Evolutionary conservation across 2,797 vertebrate genomes (phyloP).

Genomic region (Coluber constrictor): DNA sequence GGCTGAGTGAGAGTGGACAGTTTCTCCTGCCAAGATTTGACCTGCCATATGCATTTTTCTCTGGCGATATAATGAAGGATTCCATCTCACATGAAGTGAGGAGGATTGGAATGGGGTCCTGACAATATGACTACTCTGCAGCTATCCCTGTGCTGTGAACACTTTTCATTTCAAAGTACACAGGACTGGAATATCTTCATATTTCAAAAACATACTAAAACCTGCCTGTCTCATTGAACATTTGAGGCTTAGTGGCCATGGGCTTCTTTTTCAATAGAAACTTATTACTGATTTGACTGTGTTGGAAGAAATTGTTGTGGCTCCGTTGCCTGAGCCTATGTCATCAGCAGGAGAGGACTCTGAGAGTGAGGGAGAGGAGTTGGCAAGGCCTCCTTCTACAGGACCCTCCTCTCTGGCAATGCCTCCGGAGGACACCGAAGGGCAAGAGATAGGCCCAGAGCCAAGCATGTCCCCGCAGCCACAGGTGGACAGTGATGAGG

Average conservation of each 20-base stretch:
- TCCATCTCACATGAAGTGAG: not conserved
- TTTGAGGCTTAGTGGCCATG: not conserved
- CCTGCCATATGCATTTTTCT: not conserved
- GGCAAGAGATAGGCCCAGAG: too few relatives aligned
- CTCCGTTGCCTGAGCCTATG: too few relatives aligned
- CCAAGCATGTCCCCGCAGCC: too few relatives aligned
- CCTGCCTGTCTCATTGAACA: not conserved
- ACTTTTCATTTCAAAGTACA: not conserved
- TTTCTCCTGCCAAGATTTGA: not conserved
- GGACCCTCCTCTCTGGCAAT: too few relatives aligned
- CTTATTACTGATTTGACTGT: not conserved
- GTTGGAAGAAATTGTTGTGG: too few relatives aligned
- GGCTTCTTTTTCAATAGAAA: not conserved
- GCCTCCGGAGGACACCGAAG: too few relatives aligned
- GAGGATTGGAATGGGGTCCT: not conserved
- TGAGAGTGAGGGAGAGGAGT: too few relatives aligned
- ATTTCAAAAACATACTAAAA: not conserved
- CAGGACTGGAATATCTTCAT: not conserved
- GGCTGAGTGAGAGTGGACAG: not conserved
- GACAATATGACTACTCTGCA: not conserved
- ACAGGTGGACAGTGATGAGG: too few relatives aligned
- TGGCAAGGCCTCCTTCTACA: too few relatives aligned
- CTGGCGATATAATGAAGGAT: not conserved
- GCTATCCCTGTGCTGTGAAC: not conserved
- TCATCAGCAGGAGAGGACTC: too few relatives aligned